Base-by-base conservation (phyloP, 53 echinoderm and acorn worm species). In the Luidia sarsii region DNA sequence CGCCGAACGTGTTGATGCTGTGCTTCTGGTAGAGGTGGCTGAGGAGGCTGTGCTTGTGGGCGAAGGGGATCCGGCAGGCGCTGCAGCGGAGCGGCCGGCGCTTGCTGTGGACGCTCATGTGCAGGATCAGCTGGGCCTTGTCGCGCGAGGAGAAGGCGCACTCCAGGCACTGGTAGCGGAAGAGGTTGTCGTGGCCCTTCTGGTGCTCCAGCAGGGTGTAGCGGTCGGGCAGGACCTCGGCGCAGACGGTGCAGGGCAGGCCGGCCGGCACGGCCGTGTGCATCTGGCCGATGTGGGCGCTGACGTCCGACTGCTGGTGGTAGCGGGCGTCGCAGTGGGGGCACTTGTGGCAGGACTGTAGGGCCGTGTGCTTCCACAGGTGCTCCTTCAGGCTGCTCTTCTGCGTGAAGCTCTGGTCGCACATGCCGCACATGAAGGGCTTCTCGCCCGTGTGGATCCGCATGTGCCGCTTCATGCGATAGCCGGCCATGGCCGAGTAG, bases 341-440 rank as follows among this genome's bases (percentile, higher is more conserved):
- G 36, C 99, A 99, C 61, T 99, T 99, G 79, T 94, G 89, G 59
- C 83, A 63, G 9, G 99, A 94, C 19, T 91, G 62, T 67, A 94
- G 87, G 3, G 87, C 99, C 32, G 88, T 73, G 69, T 99, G 99
- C 56, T 99, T 99, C 99, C 99, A 97, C 85, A 91, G 88, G 64
- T 99, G 99, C 83, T 99, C 99, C 82, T 99, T 94, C 70, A 95
- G 83, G 70, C 94, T 91, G 50, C 94, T 99, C 81, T 99, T 99
- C 75, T 99, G 99, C 24, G 99, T 94, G 75, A 94, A 99, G 67
- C 91, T 68, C 86, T 93, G 93, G 68, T 99, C 99, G 46, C 99
- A 99, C 65, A 94, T 91, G 16, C 75, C 80, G 33, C 94, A 94
- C 49, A 75, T 64, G 68, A 91, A 99, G 33, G 85, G 85, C 43